These are phyloP conservation scores for Chiloscyllium plagiosum DNA, from an alignment of 2,113 vertebrate genomes.

Conservation along the genomic window DNA sequence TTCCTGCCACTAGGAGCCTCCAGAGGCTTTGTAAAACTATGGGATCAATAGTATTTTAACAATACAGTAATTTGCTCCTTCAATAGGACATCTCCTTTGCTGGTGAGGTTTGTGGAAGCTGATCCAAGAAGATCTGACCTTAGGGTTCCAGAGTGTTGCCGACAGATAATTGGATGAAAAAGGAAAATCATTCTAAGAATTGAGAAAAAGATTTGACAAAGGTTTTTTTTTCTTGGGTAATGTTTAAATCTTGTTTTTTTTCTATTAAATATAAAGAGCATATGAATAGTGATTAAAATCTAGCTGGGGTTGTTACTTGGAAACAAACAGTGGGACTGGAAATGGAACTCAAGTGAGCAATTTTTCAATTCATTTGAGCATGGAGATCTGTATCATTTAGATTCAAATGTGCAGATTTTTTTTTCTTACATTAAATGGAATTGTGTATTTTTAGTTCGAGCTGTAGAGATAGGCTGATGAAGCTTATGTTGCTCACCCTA, in stretches of 20 bases:
- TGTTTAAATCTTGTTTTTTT: background rate
- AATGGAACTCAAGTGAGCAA: too few relatives aligned
- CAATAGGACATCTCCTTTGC: background rate
- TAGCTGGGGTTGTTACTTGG: too few relatives aligned
- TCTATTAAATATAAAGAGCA: background rate
- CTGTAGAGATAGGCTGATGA: background rate
- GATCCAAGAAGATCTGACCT: too few relatives aligned
- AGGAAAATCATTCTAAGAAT: background rate
- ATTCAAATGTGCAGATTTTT: background rate
- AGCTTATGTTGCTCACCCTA: background rate
- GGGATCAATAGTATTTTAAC: background rate
- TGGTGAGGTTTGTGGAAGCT: background rate
- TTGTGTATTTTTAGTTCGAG: background rate
- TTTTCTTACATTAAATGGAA: background rate
- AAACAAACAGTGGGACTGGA: too few relatives aligned
- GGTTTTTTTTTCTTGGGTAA: background rate
- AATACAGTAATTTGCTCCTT: background rate
- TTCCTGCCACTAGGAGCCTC: background rate
- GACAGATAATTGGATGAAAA: background rate
- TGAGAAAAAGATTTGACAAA: background rate
- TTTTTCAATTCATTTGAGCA: too few relatives aligned
- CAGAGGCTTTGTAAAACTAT: background rate
- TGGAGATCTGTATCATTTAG: background rate
- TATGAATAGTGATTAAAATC: background rate
- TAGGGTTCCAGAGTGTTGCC: background rate